Evolutionary conservation across 2,797 vertebrate genomes (phyloP).

Genomic region (Malurus leucopterus): DNA sequence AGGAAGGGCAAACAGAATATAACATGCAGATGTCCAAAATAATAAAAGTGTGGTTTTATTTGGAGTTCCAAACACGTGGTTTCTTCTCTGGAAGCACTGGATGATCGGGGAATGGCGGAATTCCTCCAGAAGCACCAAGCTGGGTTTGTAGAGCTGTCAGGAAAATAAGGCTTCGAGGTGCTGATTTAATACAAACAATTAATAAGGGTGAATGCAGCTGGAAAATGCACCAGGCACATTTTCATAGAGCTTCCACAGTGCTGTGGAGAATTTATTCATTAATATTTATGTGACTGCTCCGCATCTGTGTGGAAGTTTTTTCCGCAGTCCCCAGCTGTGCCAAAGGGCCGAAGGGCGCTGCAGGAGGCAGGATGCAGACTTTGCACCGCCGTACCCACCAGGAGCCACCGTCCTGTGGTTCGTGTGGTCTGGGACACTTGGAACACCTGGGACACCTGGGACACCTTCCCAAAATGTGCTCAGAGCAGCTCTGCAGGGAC

Average conservation of each 20-base stretch:
- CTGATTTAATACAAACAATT: background rate
- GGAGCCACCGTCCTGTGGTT: background rate
- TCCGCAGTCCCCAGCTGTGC: background rate
- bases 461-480: background rate
- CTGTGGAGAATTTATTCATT: rapidly evolving
- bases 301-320: background rate
- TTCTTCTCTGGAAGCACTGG: background rate
- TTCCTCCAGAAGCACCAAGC: background rate
- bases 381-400: background rate
- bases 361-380: background rate
- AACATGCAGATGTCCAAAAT: background rate
- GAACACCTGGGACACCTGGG: background rate
- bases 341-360: background rate
- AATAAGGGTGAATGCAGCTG: background rate
- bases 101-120: background rate
- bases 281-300: background rate
- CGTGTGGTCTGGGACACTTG: background rate
- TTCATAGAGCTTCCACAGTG: background rate
- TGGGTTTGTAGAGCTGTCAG: background rate
- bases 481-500: background rate
- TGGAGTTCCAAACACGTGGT: background rate
- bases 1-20: background rate
- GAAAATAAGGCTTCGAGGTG: background rate
- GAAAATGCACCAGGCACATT: background rate
- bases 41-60: background rate